These are phyloP conservation scores for Lycocerus yunnanus DNA, from an alignment of 2,888 invertebrate species.

Conservation along the genomic window DNA sequence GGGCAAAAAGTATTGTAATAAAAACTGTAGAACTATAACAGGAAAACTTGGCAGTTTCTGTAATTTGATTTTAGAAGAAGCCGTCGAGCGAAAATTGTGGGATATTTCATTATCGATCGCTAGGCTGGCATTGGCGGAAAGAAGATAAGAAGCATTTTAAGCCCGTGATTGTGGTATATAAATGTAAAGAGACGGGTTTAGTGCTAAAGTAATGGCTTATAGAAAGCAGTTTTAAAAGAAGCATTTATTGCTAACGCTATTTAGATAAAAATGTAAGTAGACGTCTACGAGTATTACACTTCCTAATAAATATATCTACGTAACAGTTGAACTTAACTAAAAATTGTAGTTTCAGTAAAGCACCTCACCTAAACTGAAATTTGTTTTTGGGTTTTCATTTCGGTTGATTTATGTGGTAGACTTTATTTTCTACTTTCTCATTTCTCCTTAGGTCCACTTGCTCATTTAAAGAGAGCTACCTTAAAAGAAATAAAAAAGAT, in stretches of 20 bases:
- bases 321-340: background rate
- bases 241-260: slow-evolving; percentile 29
- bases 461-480: slow-evolving; percentile 26
- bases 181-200: slow-evolving; percentile 31
- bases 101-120: slow-evolving; percentile 32
- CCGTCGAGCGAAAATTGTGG: slow-evolving; percentile 31
- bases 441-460: slow-evolving; percentile 24
- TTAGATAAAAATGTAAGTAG: slow-evolving; percentile 28
- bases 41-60: slow-evolving; percentile 26
- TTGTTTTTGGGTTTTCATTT: slow-evolving; percentile 9
- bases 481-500: slow-evolving; percentile 25
- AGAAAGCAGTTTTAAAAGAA: slow-evolving; percentile 28
- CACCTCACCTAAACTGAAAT: slow-evolving; percentile 2
- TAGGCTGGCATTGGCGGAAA: slow-evolving; percentile 28
- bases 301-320: slow-evolving; percentile 19
- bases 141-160: slow-evolving; percentile 31
- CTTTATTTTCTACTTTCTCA: slow-evolving; percentile 28
- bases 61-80: slow-evolving; percentile 30
- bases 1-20: slow-evolving; percentile 20
- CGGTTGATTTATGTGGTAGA: slow-evolving; percentile 24
- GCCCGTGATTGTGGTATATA: slow-evolving; percentile 30
- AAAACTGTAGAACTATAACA: slow-evolving; percentile 30
- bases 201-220: slow-evolving; percentile 31
- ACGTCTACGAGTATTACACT: slow-evolving; percentile 9
- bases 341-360: background rate